These are phyloP conservation scores for Tetranychus urticae DNA, from an alignment of 1,140 invertebrate species.

Conservation along the genomic window DNA sequence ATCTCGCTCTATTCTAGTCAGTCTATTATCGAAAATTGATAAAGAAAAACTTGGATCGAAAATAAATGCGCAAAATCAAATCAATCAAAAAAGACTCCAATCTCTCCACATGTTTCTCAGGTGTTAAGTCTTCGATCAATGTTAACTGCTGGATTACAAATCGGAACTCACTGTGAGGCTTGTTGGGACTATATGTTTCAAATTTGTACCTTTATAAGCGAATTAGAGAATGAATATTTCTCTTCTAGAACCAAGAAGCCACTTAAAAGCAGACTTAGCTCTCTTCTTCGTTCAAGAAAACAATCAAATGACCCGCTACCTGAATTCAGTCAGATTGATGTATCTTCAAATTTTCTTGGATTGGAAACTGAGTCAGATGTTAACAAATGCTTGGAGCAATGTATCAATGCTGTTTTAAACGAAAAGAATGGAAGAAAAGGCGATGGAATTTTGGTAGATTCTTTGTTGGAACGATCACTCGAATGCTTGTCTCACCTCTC, in stretches of 20 bases:
- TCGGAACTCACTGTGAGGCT: constrained; percentile 65
- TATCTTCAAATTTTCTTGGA: not conserved
- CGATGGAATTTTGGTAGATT: too few relatives aligned
- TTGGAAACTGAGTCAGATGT: not conserved
- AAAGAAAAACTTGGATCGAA: not conserved
- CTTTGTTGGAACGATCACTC: constrained; percentile 45
- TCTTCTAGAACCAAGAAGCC: not conserved
- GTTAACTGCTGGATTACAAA: constrained; percentile 48
- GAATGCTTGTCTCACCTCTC: constrained; percentile 62
- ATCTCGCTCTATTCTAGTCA: not conserved
- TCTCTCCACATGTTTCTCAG: constrained; percentile 41
- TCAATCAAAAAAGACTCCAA: not conserved
- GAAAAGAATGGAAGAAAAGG: constrained; percentile 30
- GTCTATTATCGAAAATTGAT: too few relatives aligned
- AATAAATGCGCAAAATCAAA: too few relatives aligned
- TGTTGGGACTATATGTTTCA: constrained; percentile 76
- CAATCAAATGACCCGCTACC: not conserved
- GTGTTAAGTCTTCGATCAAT: constrained; percentile 71
- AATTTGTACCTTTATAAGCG: not conserved
- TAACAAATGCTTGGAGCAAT: not conserved
- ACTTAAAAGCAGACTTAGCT: not conserved
- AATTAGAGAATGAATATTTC: not conserved
- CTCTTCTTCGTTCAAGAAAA: not conserved
- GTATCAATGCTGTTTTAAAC: constrained; percentile 29
- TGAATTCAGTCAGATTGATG: not conserved